These are phyloP conservation scores for Enteromius thamalakanensis DNA, from an alignment of 2,797 vertebrate genomes.

Conservation along the genomic window DNA sequence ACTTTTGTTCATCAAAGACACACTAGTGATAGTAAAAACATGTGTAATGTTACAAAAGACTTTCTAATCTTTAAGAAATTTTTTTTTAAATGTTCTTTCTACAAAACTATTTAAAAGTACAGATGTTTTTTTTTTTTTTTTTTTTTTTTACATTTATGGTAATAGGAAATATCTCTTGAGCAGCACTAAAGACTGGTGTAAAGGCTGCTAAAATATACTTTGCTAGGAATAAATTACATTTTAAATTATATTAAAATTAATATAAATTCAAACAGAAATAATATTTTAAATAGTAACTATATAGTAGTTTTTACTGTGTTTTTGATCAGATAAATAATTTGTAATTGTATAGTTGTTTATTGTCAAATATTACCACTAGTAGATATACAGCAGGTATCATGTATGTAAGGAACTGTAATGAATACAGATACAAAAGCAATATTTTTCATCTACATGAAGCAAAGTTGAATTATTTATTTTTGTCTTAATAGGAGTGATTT, in stretches of 20 bases:
- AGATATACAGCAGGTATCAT: neutral
- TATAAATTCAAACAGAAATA: neutral
- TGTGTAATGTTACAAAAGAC: neutral
- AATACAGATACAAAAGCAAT: neutral
- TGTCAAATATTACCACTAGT: neutral
- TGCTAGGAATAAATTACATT: neutral
- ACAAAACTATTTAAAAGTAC: neutral
- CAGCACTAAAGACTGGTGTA: neutral
- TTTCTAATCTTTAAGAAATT: neutral
- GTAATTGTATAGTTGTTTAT: no score
- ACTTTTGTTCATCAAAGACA: neutral
- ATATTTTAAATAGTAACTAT: neutral
- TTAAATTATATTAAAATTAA: neutral
- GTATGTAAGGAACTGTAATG: neutral
- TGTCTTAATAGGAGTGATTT: slow-evolving; percentile 58
- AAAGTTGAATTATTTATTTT: neutral
- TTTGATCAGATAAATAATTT: neutral
- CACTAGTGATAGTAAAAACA: neutral
- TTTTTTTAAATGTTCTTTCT: neutral
- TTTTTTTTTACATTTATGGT: neutral
- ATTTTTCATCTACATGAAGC: neutral
- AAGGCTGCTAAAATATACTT: neutral
- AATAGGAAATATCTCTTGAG: neutral
- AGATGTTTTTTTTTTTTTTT: neutral
- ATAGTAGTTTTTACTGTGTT: neutral